A percentile compares a stretch with the other conserved stretches of the same genome.
Evolutionary conservation across 2,113 vertebrate species (phyloP).

Genomic region (Erpornis zantholeuca): DNA sequence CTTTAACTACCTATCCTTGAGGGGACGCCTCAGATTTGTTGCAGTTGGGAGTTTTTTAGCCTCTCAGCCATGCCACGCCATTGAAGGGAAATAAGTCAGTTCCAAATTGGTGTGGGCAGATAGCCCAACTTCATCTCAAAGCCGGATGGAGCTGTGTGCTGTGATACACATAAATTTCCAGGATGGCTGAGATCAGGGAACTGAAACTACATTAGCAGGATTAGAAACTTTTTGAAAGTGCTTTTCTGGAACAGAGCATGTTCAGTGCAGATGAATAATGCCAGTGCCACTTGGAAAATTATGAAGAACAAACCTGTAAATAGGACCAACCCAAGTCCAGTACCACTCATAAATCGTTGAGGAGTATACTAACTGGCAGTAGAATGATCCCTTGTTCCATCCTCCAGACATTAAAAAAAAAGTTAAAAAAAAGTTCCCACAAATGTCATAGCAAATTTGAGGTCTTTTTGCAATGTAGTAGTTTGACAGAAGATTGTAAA

Average conservation of each 20-base stretch:
- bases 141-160: not conserved
- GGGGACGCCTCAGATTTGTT: not conserved
- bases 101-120: not conserved
- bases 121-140: not conserved
- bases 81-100: not conserved
- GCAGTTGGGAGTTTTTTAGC: not conserved
- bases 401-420: not conserved
- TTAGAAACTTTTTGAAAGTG: not conserved
- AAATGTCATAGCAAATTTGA: not conserved
- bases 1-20: not conserved
- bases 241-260: not conserved
- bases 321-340: not conserved
- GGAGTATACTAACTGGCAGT: not conserved
- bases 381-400: not conserved
- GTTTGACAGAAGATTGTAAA: not conserved
- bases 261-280: not conserved
- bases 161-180: not conserved
- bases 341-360: not conserved
- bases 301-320: not conserved
- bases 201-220: not conserved
- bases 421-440: not conserved
- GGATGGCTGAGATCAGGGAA: not conserved
- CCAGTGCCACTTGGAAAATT: not conserved
- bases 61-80: not conserved
- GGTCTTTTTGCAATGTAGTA: not conserved